These are phyloP conservation scores for Hyles lineata DNA, from an alignment of 2,888 invertebrate genomes.

Conservation along the genomic window DNA sequence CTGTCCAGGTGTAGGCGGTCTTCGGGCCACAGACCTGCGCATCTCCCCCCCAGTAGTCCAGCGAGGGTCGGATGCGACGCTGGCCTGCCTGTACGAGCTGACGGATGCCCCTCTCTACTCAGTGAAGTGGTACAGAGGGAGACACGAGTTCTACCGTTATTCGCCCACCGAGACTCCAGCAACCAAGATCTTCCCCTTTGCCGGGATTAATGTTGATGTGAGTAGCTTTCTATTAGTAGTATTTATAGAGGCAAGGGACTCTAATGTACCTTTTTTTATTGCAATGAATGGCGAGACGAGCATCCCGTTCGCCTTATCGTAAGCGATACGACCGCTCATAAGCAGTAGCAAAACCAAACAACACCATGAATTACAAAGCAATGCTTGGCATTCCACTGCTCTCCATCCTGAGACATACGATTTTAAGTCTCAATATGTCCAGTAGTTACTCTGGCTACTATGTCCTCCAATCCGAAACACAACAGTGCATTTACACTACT, in stretches of 20 bases:
- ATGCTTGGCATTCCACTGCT: too few species aligned
- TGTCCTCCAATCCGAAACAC: too few species aligned
- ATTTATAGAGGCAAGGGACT: not conserved
- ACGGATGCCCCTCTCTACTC: constrained; percentile 88
- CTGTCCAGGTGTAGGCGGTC: constrained; percentile 75
- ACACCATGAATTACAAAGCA: too few species aligned
- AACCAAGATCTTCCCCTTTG: constrained; percentile 87
- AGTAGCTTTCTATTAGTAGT: constrained; percentile 57
- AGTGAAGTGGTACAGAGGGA: constrained; percentile 89
- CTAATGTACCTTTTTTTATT: too few species aligned
- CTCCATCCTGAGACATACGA: too few species aligned
- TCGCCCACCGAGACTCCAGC: constrained; percentile 87
- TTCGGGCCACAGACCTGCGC: constrained; percentile 81
- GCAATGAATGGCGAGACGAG: too few species aligned
- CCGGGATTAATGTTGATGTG: constrained; percentile 88
- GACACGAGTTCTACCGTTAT: constrained; percentile 87
- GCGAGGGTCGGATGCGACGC: constrained; percentile 84
- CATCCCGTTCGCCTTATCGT: too few species aligned
- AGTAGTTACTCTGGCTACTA: too few species aligned
- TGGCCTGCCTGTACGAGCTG: constrained; percentile 86
- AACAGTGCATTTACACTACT: too few species aligned
- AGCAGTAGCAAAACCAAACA: too few species aligned
- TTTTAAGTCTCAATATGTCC: too few species aligned
- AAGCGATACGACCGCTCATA: too few species aligned
- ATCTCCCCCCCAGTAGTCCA: constrained; percentile 87